These are phyloP conservation scores for Cryptotermes secundus DNA, from an alignment of 1,140 invertebrate genomes.

Conservation along the genomic window DNA sequence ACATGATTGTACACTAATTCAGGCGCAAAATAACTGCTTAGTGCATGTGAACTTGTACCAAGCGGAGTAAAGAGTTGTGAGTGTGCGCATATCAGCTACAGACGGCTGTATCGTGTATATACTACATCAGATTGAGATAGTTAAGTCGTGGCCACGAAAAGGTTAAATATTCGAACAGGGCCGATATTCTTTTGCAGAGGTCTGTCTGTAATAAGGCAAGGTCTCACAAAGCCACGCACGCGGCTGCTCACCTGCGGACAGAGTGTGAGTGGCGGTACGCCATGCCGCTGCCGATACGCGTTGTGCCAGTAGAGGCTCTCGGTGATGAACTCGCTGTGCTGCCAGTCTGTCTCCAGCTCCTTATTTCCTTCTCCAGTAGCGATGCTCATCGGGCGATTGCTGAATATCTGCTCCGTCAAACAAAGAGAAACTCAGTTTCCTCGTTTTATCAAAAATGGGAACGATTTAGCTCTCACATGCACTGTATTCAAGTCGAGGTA, in stretches of 20 bases:
- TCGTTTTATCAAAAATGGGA: background rate
- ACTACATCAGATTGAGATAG: no score
- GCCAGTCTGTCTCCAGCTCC: slow-evolving; percentile 69
- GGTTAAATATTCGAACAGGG: no score
- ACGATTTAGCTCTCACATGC: background rate
- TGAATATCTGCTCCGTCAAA: slow-evolving; percentile 39
- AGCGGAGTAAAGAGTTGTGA: no score
- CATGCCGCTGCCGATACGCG: slow-evolving; percentile 72
- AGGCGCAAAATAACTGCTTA: no score
- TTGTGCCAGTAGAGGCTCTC: slow-evolving; percentile 81
- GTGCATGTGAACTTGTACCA: no score
- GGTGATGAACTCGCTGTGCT: slow-evolving; percentile 76
- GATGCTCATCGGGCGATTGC: slow-evolving; percentile 62
- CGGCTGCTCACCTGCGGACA: slow-evolving; percentile 61
- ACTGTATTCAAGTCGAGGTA: background rate
- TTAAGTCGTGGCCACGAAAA: no score
- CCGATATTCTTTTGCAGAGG: no score
- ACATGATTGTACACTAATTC: no score
- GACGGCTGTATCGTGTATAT: no score
- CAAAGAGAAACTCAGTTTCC: background rate
- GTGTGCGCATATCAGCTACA: no score
- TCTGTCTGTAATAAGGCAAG: no score
- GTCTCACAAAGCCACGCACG: no score
- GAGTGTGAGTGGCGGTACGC: slow-evolving; percentile 68
- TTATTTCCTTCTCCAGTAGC: slow-evolving; percentile 61